A percentile compares a stretch with the other conserved stretches of the same genome.
Evolutionary conservation across 2,888 invertebrate species (phyloP).

Genomic region (Agrochola macilenta): DNA sequence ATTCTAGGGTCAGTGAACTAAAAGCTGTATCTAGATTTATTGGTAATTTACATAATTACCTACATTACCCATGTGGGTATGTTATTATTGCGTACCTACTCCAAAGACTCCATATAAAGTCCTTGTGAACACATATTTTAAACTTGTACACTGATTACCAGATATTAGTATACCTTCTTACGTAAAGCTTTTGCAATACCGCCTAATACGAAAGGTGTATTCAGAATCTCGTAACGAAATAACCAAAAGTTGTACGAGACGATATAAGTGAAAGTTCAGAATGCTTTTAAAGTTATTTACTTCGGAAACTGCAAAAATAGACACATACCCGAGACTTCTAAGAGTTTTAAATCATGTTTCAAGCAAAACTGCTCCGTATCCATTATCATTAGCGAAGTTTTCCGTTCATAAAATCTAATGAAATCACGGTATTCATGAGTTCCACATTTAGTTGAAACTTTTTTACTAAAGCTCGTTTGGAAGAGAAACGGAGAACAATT

Average conservation of each 20-base stretch:
- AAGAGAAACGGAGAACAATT: background rate
- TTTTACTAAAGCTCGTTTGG: constrained; percentile 2
- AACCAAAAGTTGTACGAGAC: background rate
- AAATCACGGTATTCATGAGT: constrained; percentile 11
- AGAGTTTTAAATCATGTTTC: constrained; percentile 28
- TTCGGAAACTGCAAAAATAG: background rate
- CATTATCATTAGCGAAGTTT: constrained; percentile 30
- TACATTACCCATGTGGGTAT: background rate
- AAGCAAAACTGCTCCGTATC: constrained; percentile 4
- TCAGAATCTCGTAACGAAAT: background rate
- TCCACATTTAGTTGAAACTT: constrained; percentile 13
- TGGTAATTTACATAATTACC: background rate
- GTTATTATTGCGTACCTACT: background rate
- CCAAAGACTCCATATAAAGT: background rate
- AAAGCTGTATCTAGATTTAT: background rate
- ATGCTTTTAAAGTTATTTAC: background rate
- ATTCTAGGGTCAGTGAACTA: background rate
- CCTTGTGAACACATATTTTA: background rate
- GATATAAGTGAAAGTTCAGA: background rate
- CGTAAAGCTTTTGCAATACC: too few relatives aligned
- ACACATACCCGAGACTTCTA: background rate
- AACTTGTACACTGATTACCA: background rate
- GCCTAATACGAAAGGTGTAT: background rate
- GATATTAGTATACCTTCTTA: background rate
- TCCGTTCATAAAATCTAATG: constrained; percentile 20